These are phyloP conservation scores for Cistogaster globosa DNA, from an alignment of 2,888 invertebrate species.

Conservation along the genomic window DNA sequence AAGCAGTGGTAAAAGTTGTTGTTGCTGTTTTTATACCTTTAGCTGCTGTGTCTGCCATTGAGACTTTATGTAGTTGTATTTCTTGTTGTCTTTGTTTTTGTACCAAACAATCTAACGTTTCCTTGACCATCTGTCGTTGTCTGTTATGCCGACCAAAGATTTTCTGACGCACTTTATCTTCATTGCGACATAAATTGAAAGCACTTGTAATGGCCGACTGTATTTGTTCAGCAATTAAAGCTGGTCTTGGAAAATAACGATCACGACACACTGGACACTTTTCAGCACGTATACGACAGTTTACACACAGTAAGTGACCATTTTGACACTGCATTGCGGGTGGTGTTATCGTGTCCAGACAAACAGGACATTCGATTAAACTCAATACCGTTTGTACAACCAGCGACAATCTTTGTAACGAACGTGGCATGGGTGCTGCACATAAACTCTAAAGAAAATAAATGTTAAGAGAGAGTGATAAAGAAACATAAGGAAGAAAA, in stretches of 20 bases:
- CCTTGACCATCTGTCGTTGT: conserved; percentile 65
- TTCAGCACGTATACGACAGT: conserved; percentile 85
- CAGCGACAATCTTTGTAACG: conserved; percentile 84
- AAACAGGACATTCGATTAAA: conserved; percentile 87
- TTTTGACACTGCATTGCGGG: conserved; percentile 87
- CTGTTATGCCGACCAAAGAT: conserved; percentile 80
- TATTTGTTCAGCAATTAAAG: conserved; percentile 85
- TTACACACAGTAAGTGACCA: conserved; percentile 86
- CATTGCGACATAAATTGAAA: conserved; percentile 83
- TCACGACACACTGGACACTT: conserved; percentile 87
- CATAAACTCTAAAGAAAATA: conserved; percentile 81
- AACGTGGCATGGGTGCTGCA: conserved; percentile 85
- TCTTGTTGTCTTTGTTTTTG: conserved; percentile 9
- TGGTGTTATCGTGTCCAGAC: conserved; percentile 86
- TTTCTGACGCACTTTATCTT: conserved; percentile 83
- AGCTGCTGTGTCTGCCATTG: conserved; percentile 35
- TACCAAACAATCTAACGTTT: conserved; percentile 65
- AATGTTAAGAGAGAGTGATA: conserved; percentile 10
- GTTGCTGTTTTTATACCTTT: conserved; percentile 36
- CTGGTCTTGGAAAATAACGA: conserved; percentile 84
- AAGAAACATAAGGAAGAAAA: conserved; percentile 74
- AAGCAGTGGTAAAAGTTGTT: not conserved
- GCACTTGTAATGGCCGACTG: conserved; percentile 84
- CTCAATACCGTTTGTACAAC: conserved; percentile 84
- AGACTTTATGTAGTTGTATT: conserved; percentile 58